phyloP scores from a whole-genome alignment of 2,113 vertebrate species.

The Connochaetes taurinus region DNA sequence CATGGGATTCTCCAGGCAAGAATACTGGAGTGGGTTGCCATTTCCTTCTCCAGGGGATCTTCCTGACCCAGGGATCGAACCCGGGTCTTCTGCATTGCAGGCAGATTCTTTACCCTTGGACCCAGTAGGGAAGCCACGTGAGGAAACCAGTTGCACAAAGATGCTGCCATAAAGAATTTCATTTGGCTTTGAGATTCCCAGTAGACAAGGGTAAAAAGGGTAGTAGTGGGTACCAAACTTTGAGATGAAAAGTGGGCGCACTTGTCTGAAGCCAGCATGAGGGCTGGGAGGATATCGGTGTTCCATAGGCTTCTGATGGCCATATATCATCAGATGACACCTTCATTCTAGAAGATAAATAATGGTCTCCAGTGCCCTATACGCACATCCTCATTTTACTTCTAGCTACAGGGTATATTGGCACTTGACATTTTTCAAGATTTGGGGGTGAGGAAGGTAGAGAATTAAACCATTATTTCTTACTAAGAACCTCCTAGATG shows the following conservation, averaged over 20 bases:
- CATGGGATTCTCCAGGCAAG: not conserved
- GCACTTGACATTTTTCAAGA: not conserved
- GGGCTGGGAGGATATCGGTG: not conserved
- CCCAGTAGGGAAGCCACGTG: not conserved
- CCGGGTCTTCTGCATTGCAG: not conserved
- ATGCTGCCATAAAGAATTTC: not conserved
- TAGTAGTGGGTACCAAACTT: not conserved
- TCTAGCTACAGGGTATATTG: not conserved
- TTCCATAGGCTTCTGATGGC: not conserved
- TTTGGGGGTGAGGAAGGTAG: not conserved
- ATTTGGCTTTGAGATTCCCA: not conserved
- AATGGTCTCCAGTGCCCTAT: not conserved
- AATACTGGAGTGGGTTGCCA: not conserved
- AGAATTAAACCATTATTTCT: not conserved
- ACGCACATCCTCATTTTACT: not conserved
- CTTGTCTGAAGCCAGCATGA: not conserved
- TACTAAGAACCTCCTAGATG: not conserved
- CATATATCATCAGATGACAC: not conserved
- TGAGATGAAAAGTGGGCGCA: not conserved
- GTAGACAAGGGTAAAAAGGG: not conserved
- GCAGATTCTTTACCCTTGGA: not conserved
- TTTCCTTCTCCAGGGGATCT: not conserved
- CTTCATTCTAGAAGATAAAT: not conserved
- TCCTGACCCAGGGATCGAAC: not conserved
- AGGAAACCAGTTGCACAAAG: not conserved